A percentile compares a stretch with the other conserved stretches of the same genome.
Evolutionary conservation across 1,140 invertebrate species (phyloP).

Genomic region (Drosophila pseudoananassae): DNA sequence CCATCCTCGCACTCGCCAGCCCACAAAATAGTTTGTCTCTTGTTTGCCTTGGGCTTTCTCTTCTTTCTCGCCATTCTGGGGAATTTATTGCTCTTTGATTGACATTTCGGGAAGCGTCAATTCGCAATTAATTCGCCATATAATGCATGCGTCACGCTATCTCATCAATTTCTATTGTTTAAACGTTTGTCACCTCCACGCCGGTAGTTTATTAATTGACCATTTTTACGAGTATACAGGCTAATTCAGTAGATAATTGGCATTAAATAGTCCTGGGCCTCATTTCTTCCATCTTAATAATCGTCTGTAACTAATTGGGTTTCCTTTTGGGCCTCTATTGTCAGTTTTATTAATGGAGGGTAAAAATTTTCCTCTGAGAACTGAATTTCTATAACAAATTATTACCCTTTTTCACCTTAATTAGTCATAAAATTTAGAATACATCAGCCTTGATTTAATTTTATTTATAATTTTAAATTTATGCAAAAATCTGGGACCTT

Average conservation of each 20-base stretch:
- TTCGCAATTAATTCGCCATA: conserved; percentile 77
- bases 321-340: background rate
- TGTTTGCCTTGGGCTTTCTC: conserved; percentile 19
- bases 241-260: conserved; percentile 48
- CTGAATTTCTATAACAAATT: background rate
- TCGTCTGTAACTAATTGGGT: conserved; percentile 52
- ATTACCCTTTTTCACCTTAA: background rate
- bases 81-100: conserved; percentile 78
- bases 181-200: conserved; percentile 72
- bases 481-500: no score
- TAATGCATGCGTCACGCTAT: conserved; percentile 78
- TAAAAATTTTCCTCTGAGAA: background rate
- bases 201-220: conserved; percentile 73
- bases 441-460: background rate
- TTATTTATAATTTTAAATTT: no score
- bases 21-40: conserved; percentile 26
- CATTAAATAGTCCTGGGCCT: conserved; percentile 48
- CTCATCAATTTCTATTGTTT: conserved; percentile 82
- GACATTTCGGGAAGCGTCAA: conserved; percentile 63
- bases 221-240: conserved; percentile 57
- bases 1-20: conserved; percentile 9
- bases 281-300: conserved; percentile 58
- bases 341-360: background rate
- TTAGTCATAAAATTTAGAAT: background rate
- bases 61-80: conserved; percentile 20